Evolutionary conservation across 2,797 vertebrate genomes (phyloP).

Genomic region (Lerista edwardsae): DNA sequence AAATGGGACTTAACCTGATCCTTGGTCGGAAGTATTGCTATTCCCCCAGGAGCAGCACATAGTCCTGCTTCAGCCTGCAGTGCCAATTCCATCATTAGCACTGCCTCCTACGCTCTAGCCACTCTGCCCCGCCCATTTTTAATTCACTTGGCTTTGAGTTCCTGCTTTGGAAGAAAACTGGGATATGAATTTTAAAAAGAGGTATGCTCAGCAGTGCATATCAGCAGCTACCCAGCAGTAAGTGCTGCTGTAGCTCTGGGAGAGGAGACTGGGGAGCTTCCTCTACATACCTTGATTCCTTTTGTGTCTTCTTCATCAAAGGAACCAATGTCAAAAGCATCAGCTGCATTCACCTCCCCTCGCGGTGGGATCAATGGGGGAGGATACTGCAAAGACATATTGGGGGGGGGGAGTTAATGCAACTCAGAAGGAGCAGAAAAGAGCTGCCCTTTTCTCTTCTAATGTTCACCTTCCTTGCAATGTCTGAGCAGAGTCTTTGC

Average conservation of each 20-base stretch:
- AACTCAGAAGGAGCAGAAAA: background rate
- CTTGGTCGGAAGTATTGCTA: background rate
- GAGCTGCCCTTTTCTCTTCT: background rate
- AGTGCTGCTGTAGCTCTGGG: background rate
- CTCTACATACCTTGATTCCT: conserved; percentile 77
- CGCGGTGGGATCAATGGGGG: conserved; percentile 78
- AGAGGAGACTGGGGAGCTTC: background rate
- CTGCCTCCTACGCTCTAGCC: background rate
- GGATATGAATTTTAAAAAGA: background rate
- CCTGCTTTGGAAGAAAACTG: background rate
- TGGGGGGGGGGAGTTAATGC: background rate
- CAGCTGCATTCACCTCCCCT: conserved; percentile 78
- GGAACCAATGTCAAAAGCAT: conserved; percentile 81
- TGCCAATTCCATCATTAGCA: background rate
- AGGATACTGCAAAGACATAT: conserved; percentile 62
- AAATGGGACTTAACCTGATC: background rate
- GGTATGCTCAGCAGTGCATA: background rate
- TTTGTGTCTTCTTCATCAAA: conserved; percentile 83
- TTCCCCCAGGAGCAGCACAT: background rate
- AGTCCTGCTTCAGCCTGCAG: background rate
- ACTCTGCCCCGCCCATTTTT: too few relatives aligned
- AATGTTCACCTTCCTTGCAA: background rate
- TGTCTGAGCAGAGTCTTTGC: background rate
- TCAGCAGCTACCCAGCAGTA: background rate
- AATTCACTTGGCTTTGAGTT: background rate